These are phyloP conservation scores for Redunca redunca DNA, from an alignment of 2,113 vertebrate species.

Conservation along the genomic window DNA sequence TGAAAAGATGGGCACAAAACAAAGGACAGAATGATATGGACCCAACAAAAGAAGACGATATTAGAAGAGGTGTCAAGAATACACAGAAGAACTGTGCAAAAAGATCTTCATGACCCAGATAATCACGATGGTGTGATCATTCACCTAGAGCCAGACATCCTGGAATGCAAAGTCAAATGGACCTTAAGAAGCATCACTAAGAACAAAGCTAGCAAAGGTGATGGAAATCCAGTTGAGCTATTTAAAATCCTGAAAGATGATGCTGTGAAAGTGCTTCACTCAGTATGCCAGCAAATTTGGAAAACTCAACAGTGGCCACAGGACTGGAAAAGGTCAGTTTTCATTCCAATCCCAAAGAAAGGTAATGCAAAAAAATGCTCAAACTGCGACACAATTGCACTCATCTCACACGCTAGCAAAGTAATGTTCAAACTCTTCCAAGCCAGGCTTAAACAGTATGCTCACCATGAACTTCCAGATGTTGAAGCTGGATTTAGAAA, in stretches of 20 bases:
- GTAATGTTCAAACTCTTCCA: background rate
- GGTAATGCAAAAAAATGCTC: background rate
- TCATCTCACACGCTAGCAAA: rapidly evolving
- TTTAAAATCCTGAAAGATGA: background rate
- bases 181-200: background rate
- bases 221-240: background rate
- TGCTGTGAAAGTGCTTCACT: background rate
- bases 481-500: background rate
- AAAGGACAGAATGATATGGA: background rate
- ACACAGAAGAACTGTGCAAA: background rate
- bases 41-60: background rate
- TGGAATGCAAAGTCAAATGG: background rate
- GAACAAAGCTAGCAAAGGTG: background rate
- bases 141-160: background rate
- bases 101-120: background rate
- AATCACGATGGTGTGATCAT: background rate
- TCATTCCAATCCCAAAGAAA: background rate
- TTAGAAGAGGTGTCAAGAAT: background rate
- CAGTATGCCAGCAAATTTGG: background rate
- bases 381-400: background rate
- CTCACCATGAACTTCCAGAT: background rate
- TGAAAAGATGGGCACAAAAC: background rate
- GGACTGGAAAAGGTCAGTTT: background rate
- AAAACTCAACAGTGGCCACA: background rate
- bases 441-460: background rate